These are phyloP conservation scores for Mystacides longicornis DNA, from an alignment of 2,888 invertebrate species.

Conservation along the genomic window DNA sequence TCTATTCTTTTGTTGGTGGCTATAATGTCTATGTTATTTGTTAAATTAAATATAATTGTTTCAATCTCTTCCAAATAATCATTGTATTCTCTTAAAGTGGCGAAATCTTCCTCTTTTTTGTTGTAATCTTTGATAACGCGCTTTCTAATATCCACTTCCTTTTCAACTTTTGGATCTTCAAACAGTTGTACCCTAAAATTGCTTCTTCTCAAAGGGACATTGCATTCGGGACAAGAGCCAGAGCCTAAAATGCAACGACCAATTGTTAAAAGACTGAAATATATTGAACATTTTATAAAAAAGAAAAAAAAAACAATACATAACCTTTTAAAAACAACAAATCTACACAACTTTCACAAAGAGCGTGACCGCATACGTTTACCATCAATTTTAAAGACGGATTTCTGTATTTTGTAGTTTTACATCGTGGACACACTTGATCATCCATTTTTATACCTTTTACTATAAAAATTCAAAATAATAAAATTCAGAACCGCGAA, in stretches of 20 bases:
- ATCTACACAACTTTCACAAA: conserved; percentile 97
- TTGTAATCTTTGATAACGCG: conserved; percentile 85
- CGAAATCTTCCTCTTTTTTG: conserved; percentile 92
- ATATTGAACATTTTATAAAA: not conserved
- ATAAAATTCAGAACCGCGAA: no score
- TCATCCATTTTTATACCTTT: conserved; percentile 56
- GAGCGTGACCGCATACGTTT: conserved; percentile 94
- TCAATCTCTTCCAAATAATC: conserved; percentile 96
- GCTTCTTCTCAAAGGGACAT: conserved; percentile 75
- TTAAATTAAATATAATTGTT: conserved; percentile 82
- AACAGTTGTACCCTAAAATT: conserved; percentile 93
- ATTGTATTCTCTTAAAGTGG: conserved; percentile 76
- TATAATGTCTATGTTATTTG: conserved; percentile 81
- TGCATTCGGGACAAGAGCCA: conserved; percentile 91
- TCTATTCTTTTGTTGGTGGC: conserved; percentile 86
- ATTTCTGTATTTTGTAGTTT: conserved; percentile 94
- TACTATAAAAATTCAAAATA: no score
- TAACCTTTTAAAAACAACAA: conserved; percentile 88
- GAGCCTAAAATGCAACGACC: conserved; percentile 73
- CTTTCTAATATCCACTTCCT: conserved; percentile 92
- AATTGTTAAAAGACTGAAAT: no score
- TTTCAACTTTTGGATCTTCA: conserved; percentile 94
- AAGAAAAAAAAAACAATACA: not conserved
- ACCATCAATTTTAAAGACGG: conserved; percentile 96
- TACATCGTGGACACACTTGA: conserved; percentile 89